phyloP scores from a whole-genome alignment of 2,113 vertebrate species.

The Willisornis vidua region DNA sequence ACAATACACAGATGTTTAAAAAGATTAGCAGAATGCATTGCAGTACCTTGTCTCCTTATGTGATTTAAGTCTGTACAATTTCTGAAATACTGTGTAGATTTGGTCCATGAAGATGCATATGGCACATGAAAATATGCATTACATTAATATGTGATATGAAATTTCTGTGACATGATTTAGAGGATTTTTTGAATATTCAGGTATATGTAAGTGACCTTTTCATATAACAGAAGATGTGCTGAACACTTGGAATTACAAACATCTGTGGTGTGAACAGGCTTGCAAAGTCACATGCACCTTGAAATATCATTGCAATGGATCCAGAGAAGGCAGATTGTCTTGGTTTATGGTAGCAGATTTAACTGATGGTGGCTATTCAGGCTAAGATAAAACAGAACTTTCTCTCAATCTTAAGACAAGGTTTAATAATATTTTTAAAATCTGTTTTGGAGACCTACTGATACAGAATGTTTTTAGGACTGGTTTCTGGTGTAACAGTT shows the following conservation, averaged over 20 bases:
- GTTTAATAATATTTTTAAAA: background rate
- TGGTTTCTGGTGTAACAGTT: background rate
- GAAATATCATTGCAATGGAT: background rate
- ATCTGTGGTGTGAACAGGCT: background rate
- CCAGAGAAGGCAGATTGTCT: background rate
- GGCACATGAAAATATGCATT: background rate
- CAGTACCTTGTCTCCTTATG: background rate
- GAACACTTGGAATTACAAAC: background rate
- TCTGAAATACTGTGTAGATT: background rate
- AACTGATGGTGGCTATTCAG: background rate
- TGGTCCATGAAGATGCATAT: background rate
- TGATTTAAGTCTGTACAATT: background rate
- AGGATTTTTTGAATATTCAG: background rate
- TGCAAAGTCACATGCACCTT: background rate
- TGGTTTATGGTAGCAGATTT: background rate
- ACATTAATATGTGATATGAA: background rate
- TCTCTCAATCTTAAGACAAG: background rate
- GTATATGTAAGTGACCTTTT: background rate
- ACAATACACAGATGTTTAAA: background rate
- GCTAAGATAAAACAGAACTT: background rate
- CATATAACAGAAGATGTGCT: background rate
- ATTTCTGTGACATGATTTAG: background rate
- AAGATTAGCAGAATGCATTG: background rate
- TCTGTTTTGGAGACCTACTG: background rate
- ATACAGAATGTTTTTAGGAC: background rate